Percentiles rank a stretch among this genome's conserved stretches.
phyloP scores from a whole-genome alignment of 2,113 vertebrate genomes.

The Notechis scutatus region DNA sequence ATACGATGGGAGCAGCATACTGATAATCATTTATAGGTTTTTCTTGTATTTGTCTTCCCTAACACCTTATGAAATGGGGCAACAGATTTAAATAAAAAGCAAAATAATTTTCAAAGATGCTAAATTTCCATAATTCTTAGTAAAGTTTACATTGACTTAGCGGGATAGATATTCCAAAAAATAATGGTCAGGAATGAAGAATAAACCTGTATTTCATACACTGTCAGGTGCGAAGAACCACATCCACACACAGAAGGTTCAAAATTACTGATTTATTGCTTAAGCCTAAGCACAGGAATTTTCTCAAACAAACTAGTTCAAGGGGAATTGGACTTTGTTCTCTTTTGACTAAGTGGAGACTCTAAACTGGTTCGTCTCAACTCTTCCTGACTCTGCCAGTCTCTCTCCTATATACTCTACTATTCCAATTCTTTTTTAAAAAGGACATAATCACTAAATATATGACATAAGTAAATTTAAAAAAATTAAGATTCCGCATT shows the following conservation, averaged over 20 bases:
- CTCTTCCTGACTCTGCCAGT: too few relatives aligned
- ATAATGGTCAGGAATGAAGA: neutral
- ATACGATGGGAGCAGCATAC: slow-evolving; percentile 26
- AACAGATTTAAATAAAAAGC: neutral
- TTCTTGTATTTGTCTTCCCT: neutral
- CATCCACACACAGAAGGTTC: too few relatives aligned
- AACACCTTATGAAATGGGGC: neutral
- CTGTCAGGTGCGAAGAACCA: too few relatives aligned
- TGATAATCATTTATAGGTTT: slow-evolving; percentile 3
- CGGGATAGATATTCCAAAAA: neutral
- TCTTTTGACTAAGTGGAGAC: too few relatives aligned
- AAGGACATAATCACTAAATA: neutral
- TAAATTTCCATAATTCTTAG: neutral
- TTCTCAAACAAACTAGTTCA: too few relatives aligned
- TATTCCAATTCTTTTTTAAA: slow-evolving; percentile 24
- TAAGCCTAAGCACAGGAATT: too few relatives aligned
- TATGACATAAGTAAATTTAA: neutral
- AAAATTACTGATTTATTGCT: too few relatives aligned
- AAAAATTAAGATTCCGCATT: slow-evolving; percentile 18
- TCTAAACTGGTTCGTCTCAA: too few relatives aligned
- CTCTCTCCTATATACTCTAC: neutral
- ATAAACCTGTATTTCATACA: slow-evolving; percentile 11
- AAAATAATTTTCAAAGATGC: neutral
- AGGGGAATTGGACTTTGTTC: too few relatives aligned
- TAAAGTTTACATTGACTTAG: neutral